These are phyloP conservation scores for Periophthalmus modestus DNA, from an alignment of 2,113 vertebrate genomes.

Conservation along the genomic window DNA sequence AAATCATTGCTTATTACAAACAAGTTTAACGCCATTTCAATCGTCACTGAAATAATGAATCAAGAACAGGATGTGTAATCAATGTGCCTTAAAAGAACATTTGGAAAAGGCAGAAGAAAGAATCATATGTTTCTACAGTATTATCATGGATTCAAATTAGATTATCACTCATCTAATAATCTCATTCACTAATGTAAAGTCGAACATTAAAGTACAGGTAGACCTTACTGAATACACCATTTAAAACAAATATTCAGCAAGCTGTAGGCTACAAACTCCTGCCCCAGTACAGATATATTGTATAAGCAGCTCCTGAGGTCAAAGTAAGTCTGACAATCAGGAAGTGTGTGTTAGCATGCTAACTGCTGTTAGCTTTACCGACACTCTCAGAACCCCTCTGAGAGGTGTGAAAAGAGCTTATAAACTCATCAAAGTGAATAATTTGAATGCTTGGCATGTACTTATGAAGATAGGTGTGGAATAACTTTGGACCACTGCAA, in stretches of 20 bases:
- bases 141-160: conserved; percentile 49
- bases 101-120: neutral
- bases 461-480: too few species aligned
- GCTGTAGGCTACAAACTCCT: neutral
- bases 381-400: too few species aligned
- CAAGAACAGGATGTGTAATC: conserved; percentile 17
- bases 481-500: too few species aligned
- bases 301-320: too few species aligned
- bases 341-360: too few species aligned
- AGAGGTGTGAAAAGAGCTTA: too few species aligned
- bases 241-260: neutral
- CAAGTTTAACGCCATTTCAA: conserved; percentile 1
- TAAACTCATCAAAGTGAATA: too few species aligned
- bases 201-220: neutral
- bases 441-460: too few species aligned
- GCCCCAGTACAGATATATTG: too few species aligned
- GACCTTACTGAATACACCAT: neutral
- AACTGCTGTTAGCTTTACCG: too few species aligned
- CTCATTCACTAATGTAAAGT: neutral
- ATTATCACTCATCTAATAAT: neutral
- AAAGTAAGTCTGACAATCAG: too few species aligned
- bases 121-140: conserved; percentile 1
- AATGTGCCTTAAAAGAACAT: conserved; percentile 3
- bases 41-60: conserved; percentile 20
- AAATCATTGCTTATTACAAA: conserved; percentile 15